These are phyloP conservation scores for Odontomyia ornata DNA, from an alignment of 2,888 invertebrate species.

Conservation along the genomic window DNA sequence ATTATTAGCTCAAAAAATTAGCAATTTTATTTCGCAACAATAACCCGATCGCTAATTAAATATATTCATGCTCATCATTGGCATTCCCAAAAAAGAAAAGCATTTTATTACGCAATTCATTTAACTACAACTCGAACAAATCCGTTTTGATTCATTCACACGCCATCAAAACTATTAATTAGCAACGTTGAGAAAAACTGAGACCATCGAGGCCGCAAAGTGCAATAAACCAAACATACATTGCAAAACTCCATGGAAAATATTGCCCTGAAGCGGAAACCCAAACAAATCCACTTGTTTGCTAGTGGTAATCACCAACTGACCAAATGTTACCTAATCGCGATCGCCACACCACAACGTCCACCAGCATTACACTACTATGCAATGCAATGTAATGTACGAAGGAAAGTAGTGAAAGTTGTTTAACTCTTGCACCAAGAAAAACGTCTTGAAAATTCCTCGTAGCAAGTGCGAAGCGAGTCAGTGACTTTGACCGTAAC, in stretches of 20 bases:
- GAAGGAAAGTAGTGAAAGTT: slow-evolving; percentile 45
- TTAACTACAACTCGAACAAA: background rate
- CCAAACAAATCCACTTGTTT: background rate
- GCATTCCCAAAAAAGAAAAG: background rate
- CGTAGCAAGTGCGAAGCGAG: slow-evolving; percentile 5
- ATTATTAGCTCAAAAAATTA: too few relatives aligned
- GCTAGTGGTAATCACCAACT: background rate
- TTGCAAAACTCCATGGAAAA: background rate
- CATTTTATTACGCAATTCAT: background rate
- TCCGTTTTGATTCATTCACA: background rate
- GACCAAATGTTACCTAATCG: slow-evolving; percentile 29
- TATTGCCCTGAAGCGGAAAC: background rate
- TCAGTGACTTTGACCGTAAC: slow-evolving; percentile 31
- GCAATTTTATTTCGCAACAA: too few relatives aligned
- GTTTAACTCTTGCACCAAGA: background rate
- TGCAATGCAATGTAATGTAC: slow-evolving; percentile 3
- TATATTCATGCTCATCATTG: background rate
- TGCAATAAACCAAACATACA: background rate
- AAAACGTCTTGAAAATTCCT: slow-evolving; percentile 20
- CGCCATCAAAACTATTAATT: background rate
- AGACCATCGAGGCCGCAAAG: background rate
- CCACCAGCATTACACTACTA: background rate
- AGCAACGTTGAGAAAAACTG: background rate
- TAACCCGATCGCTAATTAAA: too few relatives aligned
- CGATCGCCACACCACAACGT: background rate